Evolutionary conservation across 2,888 invertebrate species (phyloP), one percentile per base, ranked within the genome.

Genomic region (Camptogramma bilineatum): DNA sequence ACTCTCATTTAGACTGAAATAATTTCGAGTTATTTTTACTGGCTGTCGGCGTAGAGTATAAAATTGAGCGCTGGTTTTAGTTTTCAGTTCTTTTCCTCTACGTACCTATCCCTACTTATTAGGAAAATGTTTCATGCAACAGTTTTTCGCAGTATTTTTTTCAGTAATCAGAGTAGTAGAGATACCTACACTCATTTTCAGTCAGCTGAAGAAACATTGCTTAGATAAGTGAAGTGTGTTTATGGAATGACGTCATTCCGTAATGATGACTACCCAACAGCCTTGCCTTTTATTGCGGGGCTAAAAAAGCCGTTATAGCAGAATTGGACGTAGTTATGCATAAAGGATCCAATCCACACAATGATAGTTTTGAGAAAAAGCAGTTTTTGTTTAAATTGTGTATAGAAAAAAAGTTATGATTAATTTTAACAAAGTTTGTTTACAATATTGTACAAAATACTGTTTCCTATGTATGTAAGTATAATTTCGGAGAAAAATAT

Each of bases 141-240:
- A 28, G 7, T 42, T 42, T 19, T 53, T 24, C 9, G 44, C 8
- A 21, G 17, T 1, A 13, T 47, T 7, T 52, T 59, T 52, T 31
- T 46, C 24, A 48, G 46, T 50, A 59, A 58, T 54, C 8, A 5
- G 17, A 42, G 13, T 39, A n/a, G n/a, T n/a, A n/a, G n/a, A n/a
- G n/a, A n/a, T n/a, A n/a, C n/a, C n/a, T n/a, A 62, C 58, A 56
- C 44, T 53, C 31, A 56, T 54, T 63, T 71, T 73, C 70, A 72
- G 71, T 73, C 70, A 72, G 71, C 73, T 76, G 76, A 71, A 73
- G 66, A 68, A 75, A 78, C 64, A 73, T 64, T 58, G 51, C 18
- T 31, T 2, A 39, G 39, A 54, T 53, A 50, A 52, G 58, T 60
- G 42, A 60, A 53, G 57, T 60, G 47, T 56, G 52, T 50, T 66